Percentiles rank a stretch among this genome's conserved stretches.
Evolutionary conservation across 2,888 invertebrate species (phyloP).

Genomic region (Pollenia amentaria): DNA sequence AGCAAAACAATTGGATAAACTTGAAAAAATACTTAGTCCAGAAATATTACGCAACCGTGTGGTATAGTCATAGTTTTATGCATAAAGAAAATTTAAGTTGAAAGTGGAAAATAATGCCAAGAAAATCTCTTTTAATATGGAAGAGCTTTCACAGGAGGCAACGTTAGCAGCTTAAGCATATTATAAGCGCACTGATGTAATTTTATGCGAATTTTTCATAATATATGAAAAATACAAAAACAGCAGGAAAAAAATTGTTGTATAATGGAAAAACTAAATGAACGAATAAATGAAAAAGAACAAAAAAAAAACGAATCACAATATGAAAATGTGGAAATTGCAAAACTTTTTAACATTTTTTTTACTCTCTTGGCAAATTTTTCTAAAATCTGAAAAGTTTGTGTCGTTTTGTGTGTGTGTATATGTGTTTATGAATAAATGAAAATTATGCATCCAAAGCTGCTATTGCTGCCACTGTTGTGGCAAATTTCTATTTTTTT

Average conservation of each 20-base stretch:
- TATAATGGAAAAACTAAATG: slow-evolving; percentile 65
- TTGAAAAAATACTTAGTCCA: not conserved
- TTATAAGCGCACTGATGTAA: slow-evolving; percentile 64
- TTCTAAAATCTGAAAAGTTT: slow-evolving; percentile 47
- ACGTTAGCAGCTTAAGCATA: slow-evolving; percentile 45
- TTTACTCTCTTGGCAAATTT: slow-evolving; percentile 17
- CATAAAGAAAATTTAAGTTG: not conserved
- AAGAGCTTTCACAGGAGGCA: slow-evolving; percentile 26
- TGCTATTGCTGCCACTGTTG: slow-evolving; percentile 21
- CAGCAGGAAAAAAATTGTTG: not conserved
- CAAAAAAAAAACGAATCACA: slow-evolving; percentile 40
- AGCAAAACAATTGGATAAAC: not conserved
- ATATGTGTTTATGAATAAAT: slow-evolving; percentile 51
- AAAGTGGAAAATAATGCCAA: not conserved
- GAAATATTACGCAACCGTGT: not conserved
- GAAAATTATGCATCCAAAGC: slow-evolving; percentile 60
- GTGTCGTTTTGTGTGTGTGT: slow-evolving; percentile 41
- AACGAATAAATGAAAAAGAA: slow-evolving; percentile 45
- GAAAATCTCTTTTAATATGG: slow-evolving; percentile 24
- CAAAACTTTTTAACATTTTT: slow-evolving; percentile 58
- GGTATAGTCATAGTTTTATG: not conserved
- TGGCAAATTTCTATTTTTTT: slow-evolving; percentile 39
- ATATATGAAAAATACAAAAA: slow-evolving; percentile 52
- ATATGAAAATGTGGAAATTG: slow-evolving; percentile 74
- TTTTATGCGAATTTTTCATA: slow-evolving; percentile 67